Evolutionary conservation across 2,888 invertebrate genomes (phyloP), one percentile per base, ranked within the genome.

Genomic region (Muschampia plurimacula): DNA sequence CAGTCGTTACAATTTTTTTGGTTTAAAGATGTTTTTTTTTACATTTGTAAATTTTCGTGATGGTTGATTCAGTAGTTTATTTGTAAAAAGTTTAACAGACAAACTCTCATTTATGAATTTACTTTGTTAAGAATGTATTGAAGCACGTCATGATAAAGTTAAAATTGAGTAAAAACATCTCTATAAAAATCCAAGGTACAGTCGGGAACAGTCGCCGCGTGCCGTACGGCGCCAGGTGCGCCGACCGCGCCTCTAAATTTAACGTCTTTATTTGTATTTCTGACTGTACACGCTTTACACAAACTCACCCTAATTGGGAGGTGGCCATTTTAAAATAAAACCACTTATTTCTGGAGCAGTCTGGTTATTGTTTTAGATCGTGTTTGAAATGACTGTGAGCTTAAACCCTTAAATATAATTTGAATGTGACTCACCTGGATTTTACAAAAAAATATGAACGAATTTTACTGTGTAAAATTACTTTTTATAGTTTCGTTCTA

Each of bases 191-290:
- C 79, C 76, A 44, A 78, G 80, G 89, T 92, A 92, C 89, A 91
- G 87, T 89, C 87, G 80, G 82, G 79, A 80, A 81, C 87, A 84
- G 86, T 81, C 80, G 80, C 82, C 87, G 86, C 89, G 88, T 86
- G 86, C 82, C 84, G 85, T 81, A 85, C 82, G 79, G 84, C 84
- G 89, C 92, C 93, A 93, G 93, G 93, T 93, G 93, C 87, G 82
- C 85, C 83, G 82, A 91, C 93, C 93, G 88, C 86, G 85, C 81
- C 89, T 89, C 93, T 93, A 93, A 92, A 93, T 93, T 92, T 93
- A 93, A 89, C 92, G 86, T 92, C 91, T 93, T 92, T 93, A 93
- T 93, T 92, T 91, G 89, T 92, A 86, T 91, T 89, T 83, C 83
- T 79, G 91, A 90, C 88, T 89, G 90, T 92, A 90, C 90, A 76